Evolutionary conservation across 2,797 vertebrate species (phyloP), one percentile per base, ranked within the genome.

Genomic region (Acropternis orthonyx): DNA sequence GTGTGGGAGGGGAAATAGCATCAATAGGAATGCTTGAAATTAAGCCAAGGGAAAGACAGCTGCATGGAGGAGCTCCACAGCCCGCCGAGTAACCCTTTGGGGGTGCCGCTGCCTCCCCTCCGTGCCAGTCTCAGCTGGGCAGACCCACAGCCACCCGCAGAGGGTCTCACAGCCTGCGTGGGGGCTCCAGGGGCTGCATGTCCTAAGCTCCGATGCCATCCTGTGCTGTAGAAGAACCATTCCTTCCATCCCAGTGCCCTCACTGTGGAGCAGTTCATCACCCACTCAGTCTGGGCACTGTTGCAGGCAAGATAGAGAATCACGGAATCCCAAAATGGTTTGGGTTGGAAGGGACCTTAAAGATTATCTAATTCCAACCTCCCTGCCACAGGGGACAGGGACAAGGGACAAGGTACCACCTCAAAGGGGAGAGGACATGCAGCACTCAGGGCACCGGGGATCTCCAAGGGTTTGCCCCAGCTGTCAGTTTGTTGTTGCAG

Each of bases 1-100:
- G 94, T 87, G 94, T 95, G 94, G 96, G 95, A 96, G 95, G 90
- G 79, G 92, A 97, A 95, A 95, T 85, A 95, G 83, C 93, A 94
- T 71, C 39, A 90, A 63, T 12, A 94, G 96, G 95, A 97, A 95
- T 97, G 93, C 71, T 82, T 96, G 95, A 96, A 85, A 92, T 43
- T 14, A 76, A 82, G 94, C 96, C 95, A 96, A 92, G 86, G 86
- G 88, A 43, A 82, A 90, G 92, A 56, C 86, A 96, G 95, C 95
- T 96, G 96, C 88, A 1, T 1, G 85, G 80, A 77, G 72, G 78
- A 92, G 21, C 94, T 80, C 36, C 34, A 0, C 30, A 34, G 71
- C 48, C 71, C 0, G 3, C 6, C 26, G 3, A 24, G 67, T 15
- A 56, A 69, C 88, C 63, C 90, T 59, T 26, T 6, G 72, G 89